A percentile compares a stretch with the other conserved stretches of the same genome.
Conservation (phyloP, 2,888 invertebrate genomes). For the Drosophila formosana region DNA sequence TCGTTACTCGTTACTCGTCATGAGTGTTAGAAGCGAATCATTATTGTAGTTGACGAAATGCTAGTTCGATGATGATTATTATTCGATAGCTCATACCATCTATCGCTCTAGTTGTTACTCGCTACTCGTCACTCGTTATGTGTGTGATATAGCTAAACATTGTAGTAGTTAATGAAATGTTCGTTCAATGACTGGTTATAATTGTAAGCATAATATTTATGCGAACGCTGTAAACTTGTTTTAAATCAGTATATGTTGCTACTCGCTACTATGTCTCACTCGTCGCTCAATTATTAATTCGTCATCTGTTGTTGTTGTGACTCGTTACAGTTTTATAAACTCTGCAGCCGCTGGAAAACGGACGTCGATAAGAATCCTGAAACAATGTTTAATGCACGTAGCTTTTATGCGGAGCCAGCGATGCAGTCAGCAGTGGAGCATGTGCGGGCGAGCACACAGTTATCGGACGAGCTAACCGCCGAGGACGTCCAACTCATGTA, state of each 20-base stretch:
- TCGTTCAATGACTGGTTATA: no score
- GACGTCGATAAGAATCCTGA: conserved; percentile 89
- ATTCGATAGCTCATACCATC: no score
- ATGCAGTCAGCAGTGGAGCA: conserved; percentile 86
- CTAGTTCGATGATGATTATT: no score
- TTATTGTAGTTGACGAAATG: not conserved
- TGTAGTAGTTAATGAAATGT: not conserved
- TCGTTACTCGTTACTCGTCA: not conserved
- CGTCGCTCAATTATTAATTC: no score
- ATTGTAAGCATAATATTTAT: no score
- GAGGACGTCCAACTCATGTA: conserved; percentile 89
- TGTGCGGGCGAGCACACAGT: conserved; percentile 87
- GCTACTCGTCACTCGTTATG: not conserved
- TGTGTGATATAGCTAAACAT: not conserved
- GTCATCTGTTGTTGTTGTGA: not conserved
- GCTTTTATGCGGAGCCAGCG: conserved; percentile 86
- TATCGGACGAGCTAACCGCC: conserved; percentile 86
- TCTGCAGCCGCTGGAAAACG: conserved; percentile 89
- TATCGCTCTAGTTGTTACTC: not conserved
- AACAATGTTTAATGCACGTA: conserved; percentile 87
- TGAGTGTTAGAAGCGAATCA: no score
- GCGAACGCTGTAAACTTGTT: no score
- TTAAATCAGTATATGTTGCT: not conserved
- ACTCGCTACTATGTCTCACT: not conserved
- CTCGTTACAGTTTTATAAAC: conserved; percentile 91